Percentiles rank a stretch among this genome's conserved stretches.
Evolutionary conservation across 1,140 invertebrate species (phyloP).

Genomic region (Phymastichus coffea): DNA sequence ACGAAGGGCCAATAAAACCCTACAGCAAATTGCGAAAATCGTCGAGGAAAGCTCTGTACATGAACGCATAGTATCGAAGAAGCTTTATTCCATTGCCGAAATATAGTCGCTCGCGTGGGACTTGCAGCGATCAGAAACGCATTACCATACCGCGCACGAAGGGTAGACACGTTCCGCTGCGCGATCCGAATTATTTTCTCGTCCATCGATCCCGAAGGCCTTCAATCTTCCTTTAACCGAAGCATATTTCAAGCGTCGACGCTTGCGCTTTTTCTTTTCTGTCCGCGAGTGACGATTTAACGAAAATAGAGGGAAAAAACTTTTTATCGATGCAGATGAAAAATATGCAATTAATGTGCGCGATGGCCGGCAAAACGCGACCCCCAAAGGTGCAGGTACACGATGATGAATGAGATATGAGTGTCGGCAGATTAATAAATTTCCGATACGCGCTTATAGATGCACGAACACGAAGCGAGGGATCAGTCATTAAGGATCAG

Average conservation of each 20-base stretch:
- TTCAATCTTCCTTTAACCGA: too few species aligned
- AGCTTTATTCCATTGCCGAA: too few species aligned
- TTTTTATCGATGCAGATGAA: too few species aligned
- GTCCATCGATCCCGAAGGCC: slow-evolving; percentile 9
- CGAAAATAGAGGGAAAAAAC: too few species aligned
- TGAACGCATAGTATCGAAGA: slow-evolving; percentile 9
- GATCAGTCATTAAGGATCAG: slow-evolving; percentile 23
- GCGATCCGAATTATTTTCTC: slow-evolving; percentile 13
- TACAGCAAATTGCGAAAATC: slow-evolving; percentile 1
- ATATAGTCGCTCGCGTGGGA: slow-evolving; percentile 19
- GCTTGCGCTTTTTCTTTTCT: neutral
- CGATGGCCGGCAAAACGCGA: too few species aligned
- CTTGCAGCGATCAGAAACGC: slow-evolving; percentile 30
- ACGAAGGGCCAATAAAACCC: neutral
- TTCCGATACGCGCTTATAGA: neutral
- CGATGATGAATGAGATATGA: slow-evolving; percentile 15
- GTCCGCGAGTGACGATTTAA: too few species aligned
- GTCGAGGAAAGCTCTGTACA: neutral
- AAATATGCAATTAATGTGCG: too few species aligned
- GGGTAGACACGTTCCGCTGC: slow-evolving; percentile 20
- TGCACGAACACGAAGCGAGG: too few species aligned
- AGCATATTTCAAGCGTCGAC: neutral
- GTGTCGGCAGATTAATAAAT: slow-evolving; percentile 25
- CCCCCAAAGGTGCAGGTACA: slow-evolving; percentile 19
- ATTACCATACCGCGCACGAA: slow-evolving; percentile 13